Conservation (phyloP, 2,113 vertebrate genomes). For the Malaclemys terrapin region DNA sequence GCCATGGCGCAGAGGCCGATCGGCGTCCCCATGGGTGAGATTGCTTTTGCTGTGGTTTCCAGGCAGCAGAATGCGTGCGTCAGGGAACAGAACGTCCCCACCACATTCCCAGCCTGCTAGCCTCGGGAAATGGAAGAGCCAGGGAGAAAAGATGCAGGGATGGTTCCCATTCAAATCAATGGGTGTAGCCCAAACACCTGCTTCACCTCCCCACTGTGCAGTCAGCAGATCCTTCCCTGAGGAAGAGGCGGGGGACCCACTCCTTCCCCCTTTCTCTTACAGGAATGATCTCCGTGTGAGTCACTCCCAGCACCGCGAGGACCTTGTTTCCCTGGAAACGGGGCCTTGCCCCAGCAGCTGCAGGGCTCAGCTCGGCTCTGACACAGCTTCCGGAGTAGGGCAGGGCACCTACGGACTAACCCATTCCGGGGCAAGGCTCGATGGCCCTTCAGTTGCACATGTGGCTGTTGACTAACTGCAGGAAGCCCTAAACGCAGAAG, state of each 20-base stretch:
- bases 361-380: constrained; percentile 61
- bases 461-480: background rate
- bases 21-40: background rate
- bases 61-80: background rate
- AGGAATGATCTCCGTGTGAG: constrained; percentile 51
- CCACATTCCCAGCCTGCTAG: background rate
- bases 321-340: constrained; percentile 62
- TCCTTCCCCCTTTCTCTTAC: constrained; percentile 40
- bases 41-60: background rate
- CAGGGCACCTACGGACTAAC: constrained; percentile 65
- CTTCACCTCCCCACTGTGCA: background rate
- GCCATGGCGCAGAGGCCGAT: background rate
- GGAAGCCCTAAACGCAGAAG: constrained; percentile 19
- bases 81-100: background rate
- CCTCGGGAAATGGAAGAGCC: background rate
- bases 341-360: constrained; percentile 70
- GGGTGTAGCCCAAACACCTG: background rate
- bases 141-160: background rate
- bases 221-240: background rate
- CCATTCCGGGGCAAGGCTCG: constrained; percentile 69
- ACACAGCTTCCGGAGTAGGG: constrained; percentile 68
- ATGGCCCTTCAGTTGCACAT: constrained; percentile 34
- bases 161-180: background rate
- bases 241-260: constrained; percentile 24
- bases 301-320: constrained; percentile 45